Evolutionary conservation across 1,140 invertebrate genomes (phyloP), one percentile per base, ranked within the genome.

Genomic region (Bombus waltoni): DNA sequence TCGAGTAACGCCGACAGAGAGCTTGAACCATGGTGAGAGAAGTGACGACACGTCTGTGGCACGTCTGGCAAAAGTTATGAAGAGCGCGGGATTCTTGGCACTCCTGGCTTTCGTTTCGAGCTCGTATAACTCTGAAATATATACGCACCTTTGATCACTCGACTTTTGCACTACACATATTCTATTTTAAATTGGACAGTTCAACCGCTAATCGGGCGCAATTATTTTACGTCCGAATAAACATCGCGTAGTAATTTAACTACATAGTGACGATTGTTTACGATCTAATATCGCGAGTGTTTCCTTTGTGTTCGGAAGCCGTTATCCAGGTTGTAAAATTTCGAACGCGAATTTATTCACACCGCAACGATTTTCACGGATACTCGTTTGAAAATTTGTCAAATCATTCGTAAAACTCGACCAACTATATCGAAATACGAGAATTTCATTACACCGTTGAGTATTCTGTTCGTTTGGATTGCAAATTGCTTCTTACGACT

Each of bases 31-130:
- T 38, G 47, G n/a, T 2, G 66, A 79, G 47, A 79, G 53, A 79
- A 32, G 68, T 65, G 83, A 80, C 83, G 53, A 84, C 82, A 79
- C 66, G 47, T 79, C 15, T 42, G 81, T 35, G 73, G 62, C 74
- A 85, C 53, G 79, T 85, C 40, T 80, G 76, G 76, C 76, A 78
- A 79, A 79, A 79, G 76, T 78, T 59, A 70, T 5, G 73, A 44
- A 32, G 9, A 71, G 38, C 53, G 66, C 66, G 76, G 47, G 75
- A 80, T 85, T 80, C 83, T 85, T 85, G 83, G 83, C 83, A 84
- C 75, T 32, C 25, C 3, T 28, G 47, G 38, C 35, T 44, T 22
- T 72, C 71, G 40, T 74, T 73, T 74, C 42, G n/a, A 28, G 32
- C 28, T 28, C 4, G 57, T 68, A 38, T 22, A 32, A 65, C 40